Conservation (phyloP, 2,797 vertebrate species). For the Tamandua tetradactyla region DNA sequence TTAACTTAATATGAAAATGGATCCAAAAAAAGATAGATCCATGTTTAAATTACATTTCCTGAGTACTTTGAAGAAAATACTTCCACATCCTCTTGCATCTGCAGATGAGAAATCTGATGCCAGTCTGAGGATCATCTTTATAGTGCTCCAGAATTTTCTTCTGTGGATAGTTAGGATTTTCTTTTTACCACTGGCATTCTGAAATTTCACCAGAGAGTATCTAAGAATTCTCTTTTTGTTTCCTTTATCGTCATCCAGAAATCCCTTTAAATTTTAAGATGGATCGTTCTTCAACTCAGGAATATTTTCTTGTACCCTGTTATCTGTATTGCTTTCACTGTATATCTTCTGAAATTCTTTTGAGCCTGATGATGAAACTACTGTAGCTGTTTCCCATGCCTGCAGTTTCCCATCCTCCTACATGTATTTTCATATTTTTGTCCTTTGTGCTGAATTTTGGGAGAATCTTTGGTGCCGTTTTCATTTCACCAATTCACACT, state of each 20-base stretch:
- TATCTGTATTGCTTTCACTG: neutral
- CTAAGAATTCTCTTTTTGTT: neutral
- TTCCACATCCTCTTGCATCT: neutral
- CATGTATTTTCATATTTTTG: neutral
- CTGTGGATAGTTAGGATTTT: neutral
- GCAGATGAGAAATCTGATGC: neutral
- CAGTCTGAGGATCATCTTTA: neutral
- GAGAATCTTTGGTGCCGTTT: neutral
- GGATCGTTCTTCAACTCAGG: neutral
- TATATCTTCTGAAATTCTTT: neutral
- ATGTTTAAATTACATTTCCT: neutral
- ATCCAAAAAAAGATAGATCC: neutral
- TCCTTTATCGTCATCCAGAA: neutral
- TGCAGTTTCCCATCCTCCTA: neutral
- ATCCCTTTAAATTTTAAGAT: neutral
- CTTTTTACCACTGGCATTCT: neutral
- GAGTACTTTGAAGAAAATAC: neutral
- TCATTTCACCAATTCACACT: neutral
- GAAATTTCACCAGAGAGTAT: slow-evolving; percentile 28
- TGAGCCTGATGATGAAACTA: neutral
- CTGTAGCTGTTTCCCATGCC: neutral
- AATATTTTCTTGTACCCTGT: neutral
- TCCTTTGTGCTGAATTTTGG: neutral
- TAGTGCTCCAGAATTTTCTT: neutral
- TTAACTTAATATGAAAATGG: slow-evolving; percentile 29